phyloP scores from a whole-genome alignment of 2,113 vertebrate genomes.

The Lepisosteus osseus region DNA sequence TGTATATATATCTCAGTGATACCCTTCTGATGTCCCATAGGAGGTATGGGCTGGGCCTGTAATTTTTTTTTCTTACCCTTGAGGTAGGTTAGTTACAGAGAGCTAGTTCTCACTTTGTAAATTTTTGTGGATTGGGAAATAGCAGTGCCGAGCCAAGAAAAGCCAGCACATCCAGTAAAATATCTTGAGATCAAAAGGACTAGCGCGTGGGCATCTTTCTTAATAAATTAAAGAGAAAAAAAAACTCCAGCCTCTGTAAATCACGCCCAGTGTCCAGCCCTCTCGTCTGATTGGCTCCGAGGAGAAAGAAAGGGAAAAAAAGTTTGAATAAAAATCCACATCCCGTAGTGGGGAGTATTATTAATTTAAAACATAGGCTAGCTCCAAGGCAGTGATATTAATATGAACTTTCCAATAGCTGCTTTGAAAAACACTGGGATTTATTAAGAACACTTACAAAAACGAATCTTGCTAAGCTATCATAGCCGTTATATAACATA shows the following conservation, averaged over 20 bases:
- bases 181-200: constrained; percentile 12
- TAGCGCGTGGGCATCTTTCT: constrained; percentile 31
- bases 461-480: neutral
- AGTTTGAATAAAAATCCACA: constrained; percentile 50
- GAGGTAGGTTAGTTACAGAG: neutral
- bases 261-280: constrained; percentile 44
- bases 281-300: constrained; percentile 51
- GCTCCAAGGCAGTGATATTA: constrained; percentile 8
- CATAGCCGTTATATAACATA: neutral
- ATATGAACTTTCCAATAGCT: constrained; percentile 9
- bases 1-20: too few relatives aligned
- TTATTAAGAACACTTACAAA: constrained; percentile 38
- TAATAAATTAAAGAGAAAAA: constrained; percentile 19
- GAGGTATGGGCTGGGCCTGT: neutral
- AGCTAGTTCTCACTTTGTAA: constrained; percentile 3
- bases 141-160: neutral
- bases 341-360: constrained; percentile 46
- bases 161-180: constrained; percentile 13
- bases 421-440: constrained; percentile 4
- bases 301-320: constrained; percentile 32
- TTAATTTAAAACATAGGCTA: constrained; percentile 22
- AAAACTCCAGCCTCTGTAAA: constrained; percentile 14
- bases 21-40: neutral
- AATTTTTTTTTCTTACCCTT: neutral
- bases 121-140: constrained; percentile 10